Evolutionary conservation across 2,797 vertebrate genomes (phyloP).

Genomic region (Pygocentrus nattereri): DNA sequence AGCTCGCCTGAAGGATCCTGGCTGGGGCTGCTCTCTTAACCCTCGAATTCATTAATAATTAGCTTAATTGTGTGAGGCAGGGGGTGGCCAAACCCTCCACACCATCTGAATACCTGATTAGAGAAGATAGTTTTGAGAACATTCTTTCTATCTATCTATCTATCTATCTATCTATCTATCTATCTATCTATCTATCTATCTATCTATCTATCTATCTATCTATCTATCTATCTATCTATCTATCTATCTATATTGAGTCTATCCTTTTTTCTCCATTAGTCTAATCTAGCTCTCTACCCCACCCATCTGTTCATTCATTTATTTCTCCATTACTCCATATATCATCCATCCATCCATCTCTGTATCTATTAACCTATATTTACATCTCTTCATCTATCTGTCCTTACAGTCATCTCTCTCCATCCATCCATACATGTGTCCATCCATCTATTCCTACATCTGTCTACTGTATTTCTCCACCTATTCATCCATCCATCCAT

Average conservation of each 20-base stretch:
- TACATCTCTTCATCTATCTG: not conserved
- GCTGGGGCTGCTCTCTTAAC: conserved; percentile 66
- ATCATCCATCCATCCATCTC: not conserved
- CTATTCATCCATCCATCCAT: not conserved
- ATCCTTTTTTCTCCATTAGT: not conserved
- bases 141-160: conserved; percentile 11
- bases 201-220: conserved; percentile 11
- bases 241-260: not conserved
- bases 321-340: no score
- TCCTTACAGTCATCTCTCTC: not conserved
- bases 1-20: conserved; percentile 70
- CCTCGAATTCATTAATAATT: conserved; percentile 75
- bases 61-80: conserved; percentile 60
- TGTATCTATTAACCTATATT: not conserved
- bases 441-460: not conserved
- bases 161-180: conserved; percentile 25
- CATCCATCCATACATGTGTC: not conserved
- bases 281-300: no score
- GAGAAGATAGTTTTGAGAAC: conserved; percentile 26
- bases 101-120: conserved; percentile 48
- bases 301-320: not conserved
- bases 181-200: conserved; percentile 12
- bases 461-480: not conserved
- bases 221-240: conserved; percentile 8
- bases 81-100: conserved; percentile 45